phyloP scores from a whole-genome alignment of 2,797 vertebrate genomes.

The Myripristis jacobus region DNA sequence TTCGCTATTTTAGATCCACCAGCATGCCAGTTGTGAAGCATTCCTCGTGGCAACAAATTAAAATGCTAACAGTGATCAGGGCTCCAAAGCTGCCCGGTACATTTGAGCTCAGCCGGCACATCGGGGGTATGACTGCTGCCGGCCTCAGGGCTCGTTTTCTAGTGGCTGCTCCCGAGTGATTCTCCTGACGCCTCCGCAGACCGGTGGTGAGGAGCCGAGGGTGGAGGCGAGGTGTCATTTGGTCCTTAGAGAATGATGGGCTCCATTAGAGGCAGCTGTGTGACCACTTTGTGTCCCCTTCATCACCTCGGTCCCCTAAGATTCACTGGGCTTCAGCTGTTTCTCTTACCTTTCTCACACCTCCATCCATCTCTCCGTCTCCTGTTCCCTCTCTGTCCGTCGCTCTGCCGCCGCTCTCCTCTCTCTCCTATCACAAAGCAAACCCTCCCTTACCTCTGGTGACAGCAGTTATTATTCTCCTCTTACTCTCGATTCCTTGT shows the following conservation, averaged over 20 bases:
- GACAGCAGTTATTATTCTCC: slow-evolving; percentile 69
- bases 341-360: slow-evolving; percentile 25
- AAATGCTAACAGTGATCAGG: no score
- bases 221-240: slow-evolving; percentile 13
- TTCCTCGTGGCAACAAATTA: no score
- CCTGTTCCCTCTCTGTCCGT: slow-evolving; percentile 24
- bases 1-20: no score
- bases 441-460: slow-evolving; percentile 45
- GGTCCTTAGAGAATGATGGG: slow-evolving; percentile 33
- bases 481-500: slow-evolving; percentile 37
- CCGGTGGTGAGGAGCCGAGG: slow-evolving; percentile 2
- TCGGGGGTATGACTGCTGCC: slow-evolving; percentile 7
- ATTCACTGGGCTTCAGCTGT: slow-evolving; percentile 43
- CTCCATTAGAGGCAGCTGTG: slow-evolving; percentile 46
- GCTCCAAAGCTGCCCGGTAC: no score
- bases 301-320: slow-evolving; percentile 32
- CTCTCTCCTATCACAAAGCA: slow-evolving; percentile 26
- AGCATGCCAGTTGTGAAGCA: no score
- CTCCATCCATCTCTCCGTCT: slow-evolving; percentile 40
- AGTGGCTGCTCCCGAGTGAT: slow-evolving; percentile 13
- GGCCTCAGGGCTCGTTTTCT: slow-evolving; percentile 4
- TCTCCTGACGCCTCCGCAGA: neutral
- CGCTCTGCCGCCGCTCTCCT: slow-evolving; percentile 3
- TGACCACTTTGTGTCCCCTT: slow-evolving; percentile 23
- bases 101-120: neutral